Evolutionary conservation across 2,888 invertebrate genomes (phyloP).

Genomic region (Nebria salina): DNA sequence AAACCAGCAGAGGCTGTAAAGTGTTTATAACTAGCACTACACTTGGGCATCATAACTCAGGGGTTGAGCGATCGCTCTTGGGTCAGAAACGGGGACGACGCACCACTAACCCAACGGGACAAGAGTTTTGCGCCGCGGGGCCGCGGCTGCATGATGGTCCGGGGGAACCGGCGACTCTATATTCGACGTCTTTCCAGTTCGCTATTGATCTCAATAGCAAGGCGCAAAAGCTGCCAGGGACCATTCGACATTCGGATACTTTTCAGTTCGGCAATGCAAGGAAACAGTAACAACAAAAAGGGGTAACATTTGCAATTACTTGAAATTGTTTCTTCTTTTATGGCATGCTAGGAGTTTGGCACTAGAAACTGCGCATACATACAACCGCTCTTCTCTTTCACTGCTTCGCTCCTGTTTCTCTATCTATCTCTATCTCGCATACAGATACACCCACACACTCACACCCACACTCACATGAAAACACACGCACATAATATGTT

Average conservation of each 20-base stretch:
- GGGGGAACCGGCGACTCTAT: neutral
- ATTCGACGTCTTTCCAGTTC: neutral
- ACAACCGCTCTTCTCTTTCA: neutral
- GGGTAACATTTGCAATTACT: conserved; percentile 41
- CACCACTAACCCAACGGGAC: neutral
- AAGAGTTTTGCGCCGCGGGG: neutral
- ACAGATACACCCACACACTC: too few relatives aligned
- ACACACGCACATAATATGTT: neutral
- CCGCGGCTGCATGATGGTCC: neutral
- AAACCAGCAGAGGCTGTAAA: neutral
- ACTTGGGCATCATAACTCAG: neutral
- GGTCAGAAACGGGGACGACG: neutral
- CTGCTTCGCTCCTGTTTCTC: too few relatives aligned
- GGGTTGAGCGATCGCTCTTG: neutral
- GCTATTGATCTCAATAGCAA: conserved; percentile 38
- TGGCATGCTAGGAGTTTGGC: neutral
- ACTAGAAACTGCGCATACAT: neutral
- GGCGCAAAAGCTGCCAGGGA: neutral
- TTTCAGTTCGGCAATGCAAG: conserved; percentile 16
- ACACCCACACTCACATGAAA: too few relatives aligned
- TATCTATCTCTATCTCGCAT: too few relatives aligned
- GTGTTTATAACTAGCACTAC: conserved; percentile 13
- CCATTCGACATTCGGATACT: conserved; percentile 20
- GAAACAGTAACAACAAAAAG: conserved; percentile 36
- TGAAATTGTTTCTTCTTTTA: conserved; percentile 45